Evolutionary conservation across 2,797 vertebrate species (phyloP).

Genomic region (Bucorvus abyssinicus): DNA sequence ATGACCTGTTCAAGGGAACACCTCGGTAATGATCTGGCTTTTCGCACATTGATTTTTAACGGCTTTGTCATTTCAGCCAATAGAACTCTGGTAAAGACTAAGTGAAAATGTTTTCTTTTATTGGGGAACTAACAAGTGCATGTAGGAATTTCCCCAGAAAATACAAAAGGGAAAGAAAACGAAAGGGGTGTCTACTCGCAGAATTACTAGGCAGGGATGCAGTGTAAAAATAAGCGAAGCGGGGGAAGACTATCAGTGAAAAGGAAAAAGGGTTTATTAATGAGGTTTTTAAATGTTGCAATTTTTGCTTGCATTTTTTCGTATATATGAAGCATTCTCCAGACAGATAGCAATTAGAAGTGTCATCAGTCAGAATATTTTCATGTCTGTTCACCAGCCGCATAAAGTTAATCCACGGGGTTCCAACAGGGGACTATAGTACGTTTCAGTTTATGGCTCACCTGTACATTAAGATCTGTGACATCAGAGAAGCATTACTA

Average conservation of each 20-base stretch:
- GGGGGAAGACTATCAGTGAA: background rate
- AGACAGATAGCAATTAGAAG: background rate
- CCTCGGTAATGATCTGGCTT: background rate
- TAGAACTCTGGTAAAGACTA: background rate
- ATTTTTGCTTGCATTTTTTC: background rate
- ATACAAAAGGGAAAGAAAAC: background rate
- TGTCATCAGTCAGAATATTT: background rate
- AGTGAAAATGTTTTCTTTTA: background rate
- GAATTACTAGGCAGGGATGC: background rate
- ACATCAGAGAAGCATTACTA: background rate
- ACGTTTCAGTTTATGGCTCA: background rate
- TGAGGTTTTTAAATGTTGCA: background rate
- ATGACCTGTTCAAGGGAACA: constrained; percentile 11
- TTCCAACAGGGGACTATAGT: background rate
- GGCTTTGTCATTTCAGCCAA: background rate
- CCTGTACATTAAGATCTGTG: background rate
- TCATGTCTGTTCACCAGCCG: background rate
- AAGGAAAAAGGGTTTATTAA: background rate
- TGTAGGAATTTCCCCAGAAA: background rate
- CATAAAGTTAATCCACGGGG: background rate
- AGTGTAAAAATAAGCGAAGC: background rate
- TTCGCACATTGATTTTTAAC: constrained; percentile 2
- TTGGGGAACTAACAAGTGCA: background rate
- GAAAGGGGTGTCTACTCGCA: background rate
- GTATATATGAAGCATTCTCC: background rate